These are phyloP conservation scores for Bos javanicus DNA, from an alignment of 2,113 vertebrate genomes.

Conservation along the genomic window DNA sequence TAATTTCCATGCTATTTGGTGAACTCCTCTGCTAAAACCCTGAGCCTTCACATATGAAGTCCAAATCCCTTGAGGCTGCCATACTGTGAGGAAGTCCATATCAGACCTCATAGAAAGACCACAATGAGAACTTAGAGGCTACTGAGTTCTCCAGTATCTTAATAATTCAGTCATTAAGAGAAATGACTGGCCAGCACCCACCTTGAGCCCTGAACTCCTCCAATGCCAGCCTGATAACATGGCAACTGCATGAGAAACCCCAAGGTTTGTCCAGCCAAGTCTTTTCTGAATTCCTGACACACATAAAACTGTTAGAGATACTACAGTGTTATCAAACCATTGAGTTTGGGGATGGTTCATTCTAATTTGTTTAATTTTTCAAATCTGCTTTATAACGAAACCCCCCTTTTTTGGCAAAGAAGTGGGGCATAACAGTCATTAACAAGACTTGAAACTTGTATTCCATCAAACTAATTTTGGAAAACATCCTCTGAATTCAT, in stretches of 20 bases:
- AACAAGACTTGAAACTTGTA: not conserved
- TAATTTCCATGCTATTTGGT: not conserved
- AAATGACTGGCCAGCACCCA: not conserved
- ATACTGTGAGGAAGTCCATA: not conserved
- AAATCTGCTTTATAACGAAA: not conserved
- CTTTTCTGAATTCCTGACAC: not conserved
- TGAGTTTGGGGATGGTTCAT: not conserved
- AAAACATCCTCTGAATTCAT: not conserved
- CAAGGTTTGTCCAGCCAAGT: not conserved
- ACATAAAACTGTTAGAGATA: not conserved
- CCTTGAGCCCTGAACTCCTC: fast-evolving
- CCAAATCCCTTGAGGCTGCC: not conserved
- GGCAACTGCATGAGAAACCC: not conserved
- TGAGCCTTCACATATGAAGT: not conserved
- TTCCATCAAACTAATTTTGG: not conserved
- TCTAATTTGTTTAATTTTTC: not conserved
- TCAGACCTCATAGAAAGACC: not conserved
- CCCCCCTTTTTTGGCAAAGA: not conserved
- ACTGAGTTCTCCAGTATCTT: not conserved
- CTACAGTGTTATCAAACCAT: not conserved
- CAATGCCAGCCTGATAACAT: not conserved
- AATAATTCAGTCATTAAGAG: not conserved
- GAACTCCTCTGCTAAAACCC: not conserved
- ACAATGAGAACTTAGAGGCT: not conserved
- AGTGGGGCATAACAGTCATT: not conserved